A percentile compares a stretch with the other conserved stretches of the same genome.
phyloP scores from a whole-genome alignment of 2,797 vertebrate species.

The Cryptoblepharus egeriae region DNA sequence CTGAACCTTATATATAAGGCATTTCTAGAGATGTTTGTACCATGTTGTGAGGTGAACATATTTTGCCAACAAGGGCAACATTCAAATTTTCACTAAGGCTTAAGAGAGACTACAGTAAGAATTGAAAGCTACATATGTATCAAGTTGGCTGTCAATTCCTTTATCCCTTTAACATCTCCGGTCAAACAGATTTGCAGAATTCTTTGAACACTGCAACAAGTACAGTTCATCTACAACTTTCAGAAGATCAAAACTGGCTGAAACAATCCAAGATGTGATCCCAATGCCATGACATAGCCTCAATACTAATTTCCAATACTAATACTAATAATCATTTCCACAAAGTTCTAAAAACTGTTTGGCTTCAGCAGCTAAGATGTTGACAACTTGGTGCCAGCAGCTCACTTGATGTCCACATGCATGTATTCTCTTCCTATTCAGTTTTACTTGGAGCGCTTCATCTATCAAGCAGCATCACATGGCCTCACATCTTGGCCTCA shows the following conservation, averaged over 20 bases:
- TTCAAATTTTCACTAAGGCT: neutral
- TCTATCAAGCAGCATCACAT: neutral
- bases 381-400: neutral
- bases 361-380: neutral
- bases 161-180: neutral
- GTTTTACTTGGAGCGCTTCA: neutral
- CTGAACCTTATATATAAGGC: neutral
- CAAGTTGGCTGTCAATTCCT: neutral
- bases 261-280: too few relatives aligned
- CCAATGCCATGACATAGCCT: too few relatives aligned
- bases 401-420: neutral
- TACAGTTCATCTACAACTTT: neutral
- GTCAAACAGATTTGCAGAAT: neutral
- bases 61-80: neutral
- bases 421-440: neutral
- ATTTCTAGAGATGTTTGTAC: neutral
- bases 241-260: too few relatives aligned
- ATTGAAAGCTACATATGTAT: too few relatives aligned
- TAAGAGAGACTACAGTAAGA: neutral
- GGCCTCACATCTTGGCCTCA: too few relatives aligned
- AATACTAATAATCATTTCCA: too few relatives aligned
- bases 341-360: neutral
- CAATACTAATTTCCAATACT: neutral
- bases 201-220: neutral
- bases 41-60: neutral